phyloP scores from a whole-genome alignment of 1,140 invertebrate genomes.

The Cotesia typhae region DNA sequence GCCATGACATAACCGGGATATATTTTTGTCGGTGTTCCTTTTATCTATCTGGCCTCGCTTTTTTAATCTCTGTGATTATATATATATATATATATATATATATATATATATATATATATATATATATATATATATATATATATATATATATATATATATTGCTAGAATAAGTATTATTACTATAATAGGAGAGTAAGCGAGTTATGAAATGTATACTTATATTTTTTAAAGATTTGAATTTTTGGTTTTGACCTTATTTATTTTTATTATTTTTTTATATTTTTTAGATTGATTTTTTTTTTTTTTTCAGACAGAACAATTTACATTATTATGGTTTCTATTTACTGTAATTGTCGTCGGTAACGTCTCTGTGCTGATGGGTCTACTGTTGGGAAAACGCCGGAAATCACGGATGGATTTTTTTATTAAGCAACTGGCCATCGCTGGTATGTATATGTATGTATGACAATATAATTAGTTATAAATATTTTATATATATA shows the following conservation, averaged over 20 bases:
- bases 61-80: slow-evolving; percentile 9
- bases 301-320: slow-evolving; percentile 84
- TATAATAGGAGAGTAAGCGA: background rate
- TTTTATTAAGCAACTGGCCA: slow-evolving; percentile 93
- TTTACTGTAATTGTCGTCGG: slow-evolving; percentile 89
- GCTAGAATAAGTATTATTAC: too few species aligned
- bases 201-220: background rate
- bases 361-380: slow-evolving; percentile 86
- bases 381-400: slow-evolving; percentile 83
- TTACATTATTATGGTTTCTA: slow-evolving; percentile 87
- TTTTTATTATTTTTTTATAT: background rate
- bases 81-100: too few species aligned
- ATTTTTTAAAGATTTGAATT: background rate
- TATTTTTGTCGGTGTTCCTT: slow-evolving; percentile 6
- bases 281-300: slow-evolving; percentile 12
- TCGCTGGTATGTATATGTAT: slow-evolving; percentile 75
- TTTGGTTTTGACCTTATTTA: background rate
- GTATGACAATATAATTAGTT: slow-evolving; percentile 1
- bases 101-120: too few species aligned
- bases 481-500: too few species aligned
- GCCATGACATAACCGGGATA: background rate
- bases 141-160: too few species aligned
- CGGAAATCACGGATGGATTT: slow-evolving; percentile 95
- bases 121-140: too few species aligned
- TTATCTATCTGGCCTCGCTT: slow-evolving; percentile 3